Percentiles rank a stretch among this genome's conserved stretches.
Conservation (phyloP, 1,140 invertebrate genomes). For the Dysdera silvatica region DNA sequence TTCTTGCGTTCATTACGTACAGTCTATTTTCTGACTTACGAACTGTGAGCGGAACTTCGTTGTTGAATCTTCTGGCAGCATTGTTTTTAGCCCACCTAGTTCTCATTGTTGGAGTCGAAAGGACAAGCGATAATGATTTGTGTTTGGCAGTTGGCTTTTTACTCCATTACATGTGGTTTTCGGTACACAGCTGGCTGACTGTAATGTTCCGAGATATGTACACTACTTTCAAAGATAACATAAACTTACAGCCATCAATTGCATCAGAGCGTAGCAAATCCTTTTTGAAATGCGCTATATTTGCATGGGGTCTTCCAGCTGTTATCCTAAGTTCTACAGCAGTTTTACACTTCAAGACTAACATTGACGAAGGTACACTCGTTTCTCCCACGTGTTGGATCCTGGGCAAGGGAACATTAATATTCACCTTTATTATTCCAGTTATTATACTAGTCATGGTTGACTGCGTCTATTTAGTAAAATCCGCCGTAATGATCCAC, state of each 20-base stretch:
- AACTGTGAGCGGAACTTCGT: conserved; percentile 55
- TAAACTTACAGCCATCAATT: conserved; percentile 35
- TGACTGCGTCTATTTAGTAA: conserved; percentile 44
- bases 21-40: conserved; percentile 60
- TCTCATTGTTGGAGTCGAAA: conserved; percentile 61
- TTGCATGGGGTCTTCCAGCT: neutral
- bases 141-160: conserved; percentile 55
- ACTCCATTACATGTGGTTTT: conserved; percentile 54
- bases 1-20: conserved; percentile 63
- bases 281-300: neutral
- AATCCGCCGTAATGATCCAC: conserved; percentile 47
- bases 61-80: conserved; percentile 59
- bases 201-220: conserved; percentile 53
- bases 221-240: conserved; percentile 36
- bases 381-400: neutral
- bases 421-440: conserved; percentile 47
- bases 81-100: conserved; percentile 60
- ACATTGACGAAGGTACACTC: neutral
- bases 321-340: conserved; percentile 20
- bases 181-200: conserved; percentile 55
- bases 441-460: conserved; percentile 42
- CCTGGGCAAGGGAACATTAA: conserved; percentile 28
- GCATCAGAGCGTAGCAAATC: neutral
- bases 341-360: neutral
- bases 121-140: conserved; percentile 54